A percentile compares a stretch with the other conserved stretches of the same genome.
These are phyloP conservation scores for Asbolus verrucosus DNA, from an alignment of 1,140 invertebrate species.

Conservation along the genomic window DNA sequence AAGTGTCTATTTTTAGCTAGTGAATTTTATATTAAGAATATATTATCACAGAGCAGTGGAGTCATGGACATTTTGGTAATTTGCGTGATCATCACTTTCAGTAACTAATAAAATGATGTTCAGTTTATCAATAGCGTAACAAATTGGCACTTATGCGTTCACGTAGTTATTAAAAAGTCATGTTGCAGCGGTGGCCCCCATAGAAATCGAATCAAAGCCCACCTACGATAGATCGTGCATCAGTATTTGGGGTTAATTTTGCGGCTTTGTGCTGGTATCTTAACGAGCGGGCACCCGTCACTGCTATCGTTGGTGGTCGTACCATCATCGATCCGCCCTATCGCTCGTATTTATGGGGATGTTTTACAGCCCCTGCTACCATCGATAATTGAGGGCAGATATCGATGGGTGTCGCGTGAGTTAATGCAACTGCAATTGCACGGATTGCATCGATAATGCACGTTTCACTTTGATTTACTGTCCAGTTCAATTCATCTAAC, in stretches of 20 bases:
- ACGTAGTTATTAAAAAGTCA: slow-evolving; percentile 15
- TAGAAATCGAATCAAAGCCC: slow-evolving; percentile 5
- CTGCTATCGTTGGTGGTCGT: slow-evolving; percentile 20
- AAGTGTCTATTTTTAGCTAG: no score
- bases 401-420: slow-evolving; percentile 44
- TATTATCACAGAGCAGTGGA: no score
- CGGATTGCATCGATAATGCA: slow-evolving; percentile 55
- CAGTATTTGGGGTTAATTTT: slow-evolving; percentile 37
- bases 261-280: slow-evolving; percentile 33
- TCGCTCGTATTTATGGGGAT: slow-evolving; percentile 42
- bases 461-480: slow-evolving; percentile 16
- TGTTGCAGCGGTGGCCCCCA: background rate
- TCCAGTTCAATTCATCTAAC: slow-evolving; percentile 7
- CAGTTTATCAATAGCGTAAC: slow-evolving; percentile 23
- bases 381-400: slow-evolving; percentile 47
- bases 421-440: slow-evolving; percentile 54
- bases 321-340: slow-evolving; percentile 28
- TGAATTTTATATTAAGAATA: no score
- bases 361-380: slow-evolving; percentile 45
- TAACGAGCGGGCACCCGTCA: slow-evolving; percentile 34
- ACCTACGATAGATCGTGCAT: slow-evolving; percentile 31
- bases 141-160: slow-evolving; percentile 32
- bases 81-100: slow-evolving; percentile 22
- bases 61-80: no score
- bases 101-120: slow-evolving; percentile 6